Evolutionary conservation across 2,797 vertebrate genomes (phyloP).

Genomic region (Arctocebus calabarensis): DNA sequence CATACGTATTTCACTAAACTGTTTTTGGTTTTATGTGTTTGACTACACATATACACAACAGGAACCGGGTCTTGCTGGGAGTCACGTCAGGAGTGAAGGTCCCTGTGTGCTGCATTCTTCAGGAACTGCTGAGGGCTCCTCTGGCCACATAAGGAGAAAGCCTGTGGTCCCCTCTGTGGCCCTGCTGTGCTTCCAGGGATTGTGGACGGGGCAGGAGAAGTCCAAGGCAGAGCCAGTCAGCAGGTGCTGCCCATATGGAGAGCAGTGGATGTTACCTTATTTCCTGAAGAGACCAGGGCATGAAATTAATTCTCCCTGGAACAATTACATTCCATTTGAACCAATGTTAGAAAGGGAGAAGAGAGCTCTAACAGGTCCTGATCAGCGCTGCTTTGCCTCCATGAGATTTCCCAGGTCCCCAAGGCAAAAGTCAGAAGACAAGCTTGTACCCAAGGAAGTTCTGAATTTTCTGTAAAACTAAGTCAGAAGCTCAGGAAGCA

Average conservation of each 20-base stretch:
- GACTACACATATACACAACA: neutral
- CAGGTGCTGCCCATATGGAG: accelerated
- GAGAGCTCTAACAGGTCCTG: neutral
- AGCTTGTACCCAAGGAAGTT: accelerated
- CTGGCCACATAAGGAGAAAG: too few relatives aligned
- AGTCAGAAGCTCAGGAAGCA: neutral
- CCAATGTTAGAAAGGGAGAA: neutral
- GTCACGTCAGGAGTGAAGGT: neutral
- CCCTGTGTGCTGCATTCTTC: neutral
- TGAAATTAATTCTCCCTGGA: neutral
- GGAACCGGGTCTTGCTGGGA: neutral
- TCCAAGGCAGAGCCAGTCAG: neutral
- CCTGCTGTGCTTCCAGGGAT: neutral
- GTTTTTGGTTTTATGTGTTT: neutral
- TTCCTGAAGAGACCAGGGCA: neutral
- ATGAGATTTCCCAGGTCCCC: neutral
- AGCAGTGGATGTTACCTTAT: too few relatives aligned
- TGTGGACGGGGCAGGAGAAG: neutral
- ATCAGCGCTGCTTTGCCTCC: neutral
- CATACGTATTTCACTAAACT: neutral
- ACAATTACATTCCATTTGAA: neutral
- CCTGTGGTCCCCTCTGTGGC: neutral
- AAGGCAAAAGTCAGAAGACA: neutral
- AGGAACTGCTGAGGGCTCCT: neutral
- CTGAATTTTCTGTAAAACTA: neutral